Percentiles rank a stretch among this genome's conserved stretches.
Evolutionary conservation across 2,888 invertebrate species (phyloP).

Genomic region (Ectropis crepuscularia): DNA sequence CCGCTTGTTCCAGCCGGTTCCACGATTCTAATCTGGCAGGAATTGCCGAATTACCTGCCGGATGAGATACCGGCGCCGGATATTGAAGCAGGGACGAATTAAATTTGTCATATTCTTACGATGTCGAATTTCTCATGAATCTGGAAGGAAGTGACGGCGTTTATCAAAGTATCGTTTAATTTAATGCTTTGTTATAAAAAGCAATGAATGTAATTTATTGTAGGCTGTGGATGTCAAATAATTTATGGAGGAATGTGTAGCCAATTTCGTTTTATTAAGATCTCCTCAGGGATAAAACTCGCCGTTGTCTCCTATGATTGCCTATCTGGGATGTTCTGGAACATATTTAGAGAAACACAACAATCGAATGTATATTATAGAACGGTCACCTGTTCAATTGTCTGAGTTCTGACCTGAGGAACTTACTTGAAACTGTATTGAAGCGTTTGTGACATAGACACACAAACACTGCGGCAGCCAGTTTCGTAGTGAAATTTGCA

Average conservation of each 20-base stretch:
- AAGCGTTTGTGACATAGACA: too few species aligned
- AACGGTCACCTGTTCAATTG: too few species aligned
- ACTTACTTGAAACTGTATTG: too few species aligned
- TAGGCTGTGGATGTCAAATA: background rate
- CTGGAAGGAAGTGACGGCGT: constrained; percentile 9
- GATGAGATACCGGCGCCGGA: constrained; percentile 50
- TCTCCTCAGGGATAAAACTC: too few species aligned
- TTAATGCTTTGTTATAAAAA: constrained; percentile 9
- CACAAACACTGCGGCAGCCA: too few species aligned
- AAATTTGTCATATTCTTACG: constrained; percentile 33
- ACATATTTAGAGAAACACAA: too few species aligned
- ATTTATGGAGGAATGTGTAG: background rate
- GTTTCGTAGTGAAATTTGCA: too few species aligned
- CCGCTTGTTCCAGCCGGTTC: constrained; percentile 18
- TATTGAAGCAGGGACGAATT: constrained; percentile 47
- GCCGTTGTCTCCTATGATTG: too few species aligned
- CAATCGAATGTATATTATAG: too few species aligned
- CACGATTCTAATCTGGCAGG: constrained; percentile 25
- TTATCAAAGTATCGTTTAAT: constrained; percentile 13
- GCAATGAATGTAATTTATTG: constrained; percentile 3
- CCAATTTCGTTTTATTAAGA: too few species aligned
- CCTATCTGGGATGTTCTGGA: too few species aligned
- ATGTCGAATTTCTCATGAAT: constrained; percentile 12
- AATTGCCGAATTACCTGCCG: constrained; percentile 52
- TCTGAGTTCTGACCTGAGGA: too few species aligned